Percentiles rank a stretch among this genome's conserved stretches.
phyloP scores from a whole-genome alignment of 2,888 invertebrate species.

The Lepas anatifera region DNA sequence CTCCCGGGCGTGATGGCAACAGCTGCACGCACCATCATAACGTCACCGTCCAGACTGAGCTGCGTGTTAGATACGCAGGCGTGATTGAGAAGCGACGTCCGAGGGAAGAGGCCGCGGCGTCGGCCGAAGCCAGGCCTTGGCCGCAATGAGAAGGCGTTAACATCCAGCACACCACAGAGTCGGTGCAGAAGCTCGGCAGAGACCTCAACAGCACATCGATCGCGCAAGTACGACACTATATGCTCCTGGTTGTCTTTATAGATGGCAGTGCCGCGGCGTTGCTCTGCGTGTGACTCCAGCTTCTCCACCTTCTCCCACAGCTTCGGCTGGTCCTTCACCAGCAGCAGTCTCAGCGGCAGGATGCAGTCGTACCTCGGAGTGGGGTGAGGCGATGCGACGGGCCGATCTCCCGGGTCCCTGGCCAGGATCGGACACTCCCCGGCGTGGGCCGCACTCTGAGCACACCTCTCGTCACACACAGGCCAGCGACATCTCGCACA shows the following conservation, averaged over 20 bases:
- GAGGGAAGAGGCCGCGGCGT: conserved; percentile 62
- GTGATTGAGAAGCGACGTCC: conserved; percentile 60
- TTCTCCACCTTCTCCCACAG: not conserved
- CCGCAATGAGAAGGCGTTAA: conserved; percentile 47
- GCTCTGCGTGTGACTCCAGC: not conserved
- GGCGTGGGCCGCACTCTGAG: not conserved
- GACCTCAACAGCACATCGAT: conserved; percentile 42
- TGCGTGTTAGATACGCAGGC: conserved; percentile 70
- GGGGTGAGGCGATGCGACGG: too few species aligned
- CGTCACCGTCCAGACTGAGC: conserved; percentile 29
- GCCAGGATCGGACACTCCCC: conserved; percentile 18
- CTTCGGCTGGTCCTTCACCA: conserved; percentile 36
- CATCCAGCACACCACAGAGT: conserved; percentile 66
- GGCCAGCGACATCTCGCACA: conserved; percentile 9
- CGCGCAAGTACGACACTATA: conserved; percentile 57
- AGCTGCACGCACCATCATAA: not conserved
- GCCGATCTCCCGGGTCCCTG: conserved; percentile 15
- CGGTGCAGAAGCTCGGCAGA: conserved; percentile 47
- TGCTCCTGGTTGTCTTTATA: conserved; percentile 44
- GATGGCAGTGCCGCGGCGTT: not conserved
- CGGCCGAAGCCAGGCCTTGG: conserved; percentile 31
- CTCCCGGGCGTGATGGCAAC: not conserved
- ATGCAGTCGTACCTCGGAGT: conserved; percentile 53
- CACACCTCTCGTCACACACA: not conserved
- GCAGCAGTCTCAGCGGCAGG: conserved; percentile 57